Percentiles rank a stretch among this genome's conserved stretches.
Conservation (phyloP, 2,888 invertebrate genomes). For the Tricholauxania praeusta region DNA sequence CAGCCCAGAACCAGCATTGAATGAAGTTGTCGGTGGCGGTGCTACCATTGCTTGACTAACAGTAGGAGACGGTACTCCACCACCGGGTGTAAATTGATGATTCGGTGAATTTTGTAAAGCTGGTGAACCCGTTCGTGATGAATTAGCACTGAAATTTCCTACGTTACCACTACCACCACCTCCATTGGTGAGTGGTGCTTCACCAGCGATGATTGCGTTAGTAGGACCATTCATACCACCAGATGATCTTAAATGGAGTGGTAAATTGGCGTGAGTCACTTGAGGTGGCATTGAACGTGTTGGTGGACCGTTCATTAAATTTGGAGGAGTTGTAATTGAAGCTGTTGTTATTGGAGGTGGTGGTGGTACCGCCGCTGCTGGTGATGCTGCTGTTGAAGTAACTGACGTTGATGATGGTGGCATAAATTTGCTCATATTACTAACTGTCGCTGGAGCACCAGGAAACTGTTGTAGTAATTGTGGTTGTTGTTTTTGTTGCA, state of each 20-base stretch:
- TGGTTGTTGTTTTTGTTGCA: conserved; percentile 42
- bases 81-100: conserved; percentile 18
- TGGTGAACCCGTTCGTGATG: conserved; percentile 66
- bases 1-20: conserved; percentile 42
- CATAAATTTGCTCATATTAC: conserved; percentile 54
- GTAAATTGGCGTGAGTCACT: conserved; percentile 50
- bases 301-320: conserved; percentile 41
- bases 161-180: conserved; percentile 49
- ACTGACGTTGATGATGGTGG: conserved; percentile 47
- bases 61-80: neutral
- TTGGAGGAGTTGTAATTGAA: conserved; percentile 34
- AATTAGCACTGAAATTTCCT: conserved; percentile 57
- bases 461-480: conserved; percentile 42
- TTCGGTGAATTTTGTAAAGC: conserved; percentile 43
- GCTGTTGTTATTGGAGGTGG: conserved; percentile 28
- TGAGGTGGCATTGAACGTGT: conserved; percentile 37
- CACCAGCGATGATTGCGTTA: neutral
- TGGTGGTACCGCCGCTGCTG: conserved; percentile 27
- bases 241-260: conserved; percentile 55
- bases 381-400: conserved; percentile 5
- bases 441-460: conserved; percentile 36
- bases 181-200: conserved; percentile 52
- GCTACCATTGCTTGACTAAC: neutral
- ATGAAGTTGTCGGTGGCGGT: conserved; percentile 33
- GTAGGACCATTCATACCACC: conserved; percentile 51